A percentile compares a stretch with the other conserved stretches of the same genome.
These are phyloP conservation scores for Heterochromis multidens DNA, from an alignment of 2,113 vertebrate species.

Conservation along the genomic window DNA sequence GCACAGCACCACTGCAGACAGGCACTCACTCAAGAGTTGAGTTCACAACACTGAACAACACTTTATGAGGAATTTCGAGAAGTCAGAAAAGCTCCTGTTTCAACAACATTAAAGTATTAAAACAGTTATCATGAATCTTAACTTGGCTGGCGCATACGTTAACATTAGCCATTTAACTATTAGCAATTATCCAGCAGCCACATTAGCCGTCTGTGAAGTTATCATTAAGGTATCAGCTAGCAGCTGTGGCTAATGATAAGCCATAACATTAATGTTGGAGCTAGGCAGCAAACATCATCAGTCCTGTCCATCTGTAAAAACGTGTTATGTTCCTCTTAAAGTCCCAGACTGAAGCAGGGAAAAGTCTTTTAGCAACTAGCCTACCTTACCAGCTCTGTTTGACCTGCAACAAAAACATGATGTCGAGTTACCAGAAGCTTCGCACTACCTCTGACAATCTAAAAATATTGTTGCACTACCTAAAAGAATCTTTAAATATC, in stretches of 20 bases:
- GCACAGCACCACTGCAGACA: neutral
- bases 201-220: neutral
- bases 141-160: neutral
- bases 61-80: neutral
- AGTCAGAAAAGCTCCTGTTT: neutral
- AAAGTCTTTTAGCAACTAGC: neutral
- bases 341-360: neutral
- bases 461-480: neutral
- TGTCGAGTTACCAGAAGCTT: neutral
- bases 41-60: neutral
- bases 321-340: neutral
- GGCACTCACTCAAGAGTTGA: neutral
- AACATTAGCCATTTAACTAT: neutral
- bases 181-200: neutral
- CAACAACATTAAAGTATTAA: neutral
- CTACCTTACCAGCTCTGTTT: neutral
- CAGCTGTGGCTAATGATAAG: neutral
- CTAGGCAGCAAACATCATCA: neutral
- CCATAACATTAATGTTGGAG: neutral
- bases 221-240: neutral
- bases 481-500: neutral
- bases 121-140: neutral
- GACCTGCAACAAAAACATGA: neutral
- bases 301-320: neutral
- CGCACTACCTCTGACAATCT: neutral